phyloP scores from a whole-genome alignment of 2,888 invertebrate species.

The Nasonovia ribisnigri region DNA sequence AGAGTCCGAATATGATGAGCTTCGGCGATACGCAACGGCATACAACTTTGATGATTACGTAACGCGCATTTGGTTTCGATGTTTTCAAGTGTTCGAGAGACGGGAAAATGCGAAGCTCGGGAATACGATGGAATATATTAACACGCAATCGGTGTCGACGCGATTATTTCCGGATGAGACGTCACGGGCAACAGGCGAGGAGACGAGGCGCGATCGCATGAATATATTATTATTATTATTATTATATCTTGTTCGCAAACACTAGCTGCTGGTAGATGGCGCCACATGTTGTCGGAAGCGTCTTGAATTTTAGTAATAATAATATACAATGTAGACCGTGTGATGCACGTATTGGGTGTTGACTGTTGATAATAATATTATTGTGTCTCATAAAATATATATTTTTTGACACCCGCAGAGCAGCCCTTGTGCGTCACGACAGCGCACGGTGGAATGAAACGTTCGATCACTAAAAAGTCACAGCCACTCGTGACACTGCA shows the following conservation, averaged over 20 bases:
- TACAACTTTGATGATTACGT: neutral
- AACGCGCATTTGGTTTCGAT: neutral
- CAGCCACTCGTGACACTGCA: neutral
- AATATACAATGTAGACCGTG: neutral
- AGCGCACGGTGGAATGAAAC: neutral
- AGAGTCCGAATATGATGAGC: too few relatives aligned
- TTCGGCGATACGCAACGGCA: neutral
- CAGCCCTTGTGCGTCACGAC: neutral
- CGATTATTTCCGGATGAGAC: neutral
- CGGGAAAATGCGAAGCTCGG: neutral
- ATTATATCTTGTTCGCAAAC: neutral
- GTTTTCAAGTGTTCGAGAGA: neutral
- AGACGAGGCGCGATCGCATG: neutral
- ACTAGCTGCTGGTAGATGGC: neutral
- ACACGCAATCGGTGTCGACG: neutral
- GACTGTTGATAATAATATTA: neutral
- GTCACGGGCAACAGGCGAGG: neutral
- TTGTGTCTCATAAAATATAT: neutral
- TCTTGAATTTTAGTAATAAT: too few relatives aligned
- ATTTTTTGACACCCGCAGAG: neutral
- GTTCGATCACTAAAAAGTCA: neutral
- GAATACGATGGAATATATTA: neutral
- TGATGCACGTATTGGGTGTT: neutral
- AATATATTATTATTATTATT: too few relatives aligned
- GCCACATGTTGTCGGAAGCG: neutral